A percentile compares a stretch with the other conserved stretches of the same genome.
phyloP scores from a whole-genome alignment of 2,797 vertebrate species.

The Scolopax rusticola region DNA sequence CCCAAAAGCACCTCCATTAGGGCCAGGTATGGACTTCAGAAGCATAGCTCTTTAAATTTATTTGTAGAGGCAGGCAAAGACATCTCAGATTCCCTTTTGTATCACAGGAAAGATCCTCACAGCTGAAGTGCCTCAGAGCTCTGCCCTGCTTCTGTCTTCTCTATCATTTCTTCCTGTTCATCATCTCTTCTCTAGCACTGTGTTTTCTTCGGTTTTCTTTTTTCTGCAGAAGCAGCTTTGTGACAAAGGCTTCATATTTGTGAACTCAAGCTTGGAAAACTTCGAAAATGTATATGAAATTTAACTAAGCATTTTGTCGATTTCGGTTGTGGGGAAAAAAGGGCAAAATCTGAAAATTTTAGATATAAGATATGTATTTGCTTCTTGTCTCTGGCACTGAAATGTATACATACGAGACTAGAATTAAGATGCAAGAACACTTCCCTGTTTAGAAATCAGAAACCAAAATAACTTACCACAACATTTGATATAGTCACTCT shows the following conservation, averaged over 20 bases:
- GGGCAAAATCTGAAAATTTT: neutral
- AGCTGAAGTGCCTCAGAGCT: constrained; percentile 38
- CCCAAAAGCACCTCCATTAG: neutral
- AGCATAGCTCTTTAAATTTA: neutral
- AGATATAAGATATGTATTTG: neutral
- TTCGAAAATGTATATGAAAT: neutral
- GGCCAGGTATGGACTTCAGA: neutral
- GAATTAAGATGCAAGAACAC: neutral
- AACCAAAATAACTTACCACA: neutral
- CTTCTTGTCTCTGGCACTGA: neutral
- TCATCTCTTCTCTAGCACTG: neutral
- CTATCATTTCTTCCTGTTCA: neutral
- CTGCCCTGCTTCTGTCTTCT: constrained; percentile 43
- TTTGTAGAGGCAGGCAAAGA: neutral
- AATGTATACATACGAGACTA: neutral
- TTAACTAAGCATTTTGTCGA: neutral
- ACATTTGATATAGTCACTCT: neutral
- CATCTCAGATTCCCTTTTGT: neutral
- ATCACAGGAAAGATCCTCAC: neutral
- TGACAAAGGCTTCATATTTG: neutral
- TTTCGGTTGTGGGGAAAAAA: neutral
- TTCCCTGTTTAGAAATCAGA: neutral
- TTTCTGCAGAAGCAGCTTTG: neutral
- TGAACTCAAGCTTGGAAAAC: neutral
- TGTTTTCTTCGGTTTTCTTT: neutral